Percentiles rank a stretch among this genome's conserved stretches.
Conservation (phyloP, 2,113 vertebrate species). For the Cromileptes altivelis region DNA sequence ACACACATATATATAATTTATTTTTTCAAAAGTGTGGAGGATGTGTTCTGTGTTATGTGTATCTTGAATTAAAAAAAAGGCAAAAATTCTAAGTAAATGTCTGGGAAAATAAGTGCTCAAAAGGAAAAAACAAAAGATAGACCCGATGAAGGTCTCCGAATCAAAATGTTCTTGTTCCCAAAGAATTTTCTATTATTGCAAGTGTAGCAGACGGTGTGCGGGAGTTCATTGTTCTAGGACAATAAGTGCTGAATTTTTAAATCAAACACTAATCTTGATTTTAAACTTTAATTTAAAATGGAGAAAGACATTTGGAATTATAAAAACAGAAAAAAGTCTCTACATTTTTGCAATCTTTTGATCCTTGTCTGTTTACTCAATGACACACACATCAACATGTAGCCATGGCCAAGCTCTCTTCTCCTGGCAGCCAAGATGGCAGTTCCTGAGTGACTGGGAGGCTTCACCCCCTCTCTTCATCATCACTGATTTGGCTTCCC, state of each 20-base stretch:
- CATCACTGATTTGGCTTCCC: constrained; percentile 68
- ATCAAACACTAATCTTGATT: constrained; percentile 13
- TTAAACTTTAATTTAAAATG: constrained; percentile 3
- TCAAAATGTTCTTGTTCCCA: too few species aligned
- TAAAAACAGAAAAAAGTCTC: neutral
- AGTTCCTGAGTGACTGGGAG: constrained; percentile 31
- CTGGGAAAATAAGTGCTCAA: too few species aligned
- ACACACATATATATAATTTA: too few species aligned
- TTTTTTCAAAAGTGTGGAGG: too few species aligned
- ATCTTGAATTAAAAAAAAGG: too few species aligned
- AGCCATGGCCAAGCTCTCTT: neutral
- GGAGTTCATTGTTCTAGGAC: too few species aligned
- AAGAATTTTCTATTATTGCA: too few species aligned
- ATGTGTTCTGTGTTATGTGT: too few species aligned
- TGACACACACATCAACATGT: constrained; percentile 3
- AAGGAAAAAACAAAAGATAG: too few species aligned
- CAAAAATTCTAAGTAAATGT: neutral
- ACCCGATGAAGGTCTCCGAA: too few species aligned
- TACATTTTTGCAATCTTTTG: constrained; percentile 24
- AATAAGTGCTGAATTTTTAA: neutral
- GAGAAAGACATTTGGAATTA: neutral
- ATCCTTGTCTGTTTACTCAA: constrained; percentile 11
- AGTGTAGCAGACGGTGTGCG: too few species aligned
- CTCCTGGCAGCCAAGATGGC: constrained; percentile 33
- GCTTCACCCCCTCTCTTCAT: constrained; percentile 52